phyloP scores from a whole-genome alignment of 2,888 invertebrate genomes.

The Drosophila testacea region DNA sequence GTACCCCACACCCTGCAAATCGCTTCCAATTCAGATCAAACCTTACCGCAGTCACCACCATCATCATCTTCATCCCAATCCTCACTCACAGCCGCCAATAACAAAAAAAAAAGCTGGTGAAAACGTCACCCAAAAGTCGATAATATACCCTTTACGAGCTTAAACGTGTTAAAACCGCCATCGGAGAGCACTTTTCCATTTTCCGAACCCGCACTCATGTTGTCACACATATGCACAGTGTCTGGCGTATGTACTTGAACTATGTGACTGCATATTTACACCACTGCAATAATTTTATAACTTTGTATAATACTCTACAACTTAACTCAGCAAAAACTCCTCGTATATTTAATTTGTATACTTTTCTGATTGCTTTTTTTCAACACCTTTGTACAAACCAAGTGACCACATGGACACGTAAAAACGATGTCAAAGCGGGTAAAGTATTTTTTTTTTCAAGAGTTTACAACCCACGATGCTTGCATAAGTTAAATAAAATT shows the following conservation, averaged over 20 bases:
- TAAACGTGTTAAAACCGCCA: slow-evolving; percentile 71
- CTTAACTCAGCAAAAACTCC: slow-evolving; percentile 11
- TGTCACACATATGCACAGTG: slow-evolving; percentile 20
- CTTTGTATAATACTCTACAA: slow-evolving; percentile 15
- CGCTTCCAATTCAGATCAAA: slow-evolving; percentile 60
- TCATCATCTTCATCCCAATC: slow-evolving; percentile 13
- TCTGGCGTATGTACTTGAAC: slow-evolving; percentile 4
- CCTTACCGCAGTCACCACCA: slow-evolving; percentile 55
- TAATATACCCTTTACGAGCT: slow-evolving; percentile 70
- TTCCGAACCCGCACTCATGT: slow-evolving; percentile 17
- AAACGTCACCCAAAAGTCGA: slow-evolving; percentile 75
- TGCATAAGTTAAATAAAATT: slow-evolving; percentile 46
- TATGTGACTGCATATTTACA: no score
- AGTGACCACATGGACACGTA: slow-evolving; percentile 63
- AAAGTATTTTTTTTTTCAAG: slow-evolving; percentile 59
- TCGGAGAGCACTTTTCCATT: slow-evolving; percentile 58
- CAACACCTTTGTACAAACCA: slow-evolving; percentile 43
- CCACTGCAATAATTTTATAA: slow-evolving; percentile 10
- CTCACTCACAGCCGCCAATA: slow-evolving; percentile 11
- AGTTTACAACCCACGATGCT: slow-evolving; percentile 19
- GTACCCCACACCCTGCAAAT: slow-evolving; percentile 46
- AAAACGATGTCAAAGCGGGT: slow-evolving; percentile 52
- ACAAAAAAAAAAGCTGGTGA: slow-evolving; percentile 39
- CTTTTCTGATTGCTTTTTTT: slow-evolving; percentile 36
- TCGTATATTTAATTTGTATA: slow-evolving; percentile 34